Conservation (phyloP, 2,797 vertebrate genomes). For the Gorsachius magnificus region DNA sequence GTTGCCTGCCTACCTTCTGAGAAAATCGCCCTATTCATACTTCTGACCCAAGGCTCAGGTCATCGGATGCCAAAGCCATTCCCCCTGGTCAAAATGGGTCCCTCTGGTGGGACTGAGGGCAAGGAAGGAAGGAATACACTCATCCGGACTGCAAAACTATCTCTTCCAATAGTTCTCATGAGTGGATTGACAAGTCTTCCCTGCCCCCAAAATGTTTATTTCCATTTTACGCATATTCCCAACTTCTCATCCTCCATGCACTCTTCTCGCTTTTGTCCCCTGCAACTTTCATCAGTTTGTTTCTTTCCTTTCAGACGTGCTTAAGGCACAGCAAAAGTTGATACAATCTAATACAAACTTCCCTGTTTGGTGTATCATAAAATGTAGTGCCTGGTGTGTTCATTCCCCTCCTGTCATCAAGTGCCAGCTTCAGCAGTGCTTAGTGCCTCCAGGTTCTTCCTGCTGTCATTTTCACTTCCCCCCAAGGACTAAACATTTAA, state of each 20-base stretch:
- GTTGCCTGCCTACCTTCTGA: background rate
- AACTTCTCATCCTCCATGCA: background rate
- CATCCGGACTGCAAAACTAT: background rate
- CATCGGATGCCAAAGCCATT: background rate
- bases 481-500: slow-evolving; percentile 33
- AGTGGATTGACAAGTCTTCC: background rate
- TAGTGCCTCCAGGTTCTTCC: slow-evolving; percentile 57
- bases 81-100: background rate
- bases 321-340: slow-evolving; percentile 21
- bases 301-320: slow-evolving; percentile 27
- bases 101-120: background rate
- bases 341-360: slow-evolving; percentile 61
- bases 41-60: background rate
- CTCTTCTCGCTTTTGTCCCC: background rate
- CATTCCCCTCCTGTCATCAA: slow-evolving; percentile 58
- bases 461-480: slow-evolving; percentile 63
- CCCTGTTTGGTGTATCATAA: slow-evolving; percentile 37
- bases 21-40: background rate
- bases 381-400: slow-evolving; percentile 22
- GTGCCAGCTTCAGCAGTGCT: slow-evolving; percentile 42
- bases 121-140: background rate
- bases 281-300: background rate
- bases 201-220: background rate
- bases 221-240: background rate
- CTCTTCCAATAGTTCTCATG: background rate